Conservation (phyloP, 2,113 vertebrate species). For the Sakesphorus luctuosus region DNA sequence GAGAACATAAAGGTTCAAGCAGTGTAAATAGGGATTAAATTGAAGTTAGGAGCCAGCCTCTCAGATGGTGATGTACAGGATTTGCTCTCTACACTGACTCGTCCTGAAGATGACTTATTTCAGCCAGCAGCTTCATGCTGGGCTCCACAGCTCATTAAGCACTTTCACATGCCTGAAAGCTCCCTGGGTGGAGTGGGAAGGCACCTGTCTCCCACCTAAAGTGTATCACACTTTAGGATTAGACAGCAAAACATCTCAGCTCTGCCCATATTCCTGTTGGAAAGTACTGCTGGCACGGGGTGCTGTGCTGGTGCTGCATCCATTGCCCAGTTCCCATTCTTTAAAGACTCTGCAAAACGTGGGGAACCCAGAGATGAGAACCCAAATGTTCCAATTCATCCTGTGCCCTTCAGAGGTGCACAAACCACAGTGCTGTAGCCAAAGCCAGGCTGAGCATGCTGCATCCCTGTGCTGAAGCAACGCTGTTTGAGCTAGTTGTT, state of each 20-base stretch:
- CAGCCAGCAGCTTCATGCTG: background rate
- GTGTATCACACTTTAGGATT: background rate
- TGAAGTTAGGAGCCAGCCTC: constrained; percentile 5
- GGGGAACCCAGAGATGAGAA: background rate
- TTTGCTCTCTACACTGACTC: background rate
- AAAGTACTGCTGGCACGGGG: background rate
- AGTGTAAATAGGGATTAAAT: constrained; percentile 25
- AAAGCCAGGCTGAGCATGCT: background rate
- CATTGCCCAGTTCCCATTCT: background rate
- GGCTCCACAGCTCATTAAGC: background rate
- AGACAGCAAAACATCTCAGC: background rate
- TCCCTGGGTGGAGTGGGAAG: background rate
- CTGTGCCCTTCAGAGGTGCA: background rate
- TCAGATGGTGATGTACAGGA: background rate
- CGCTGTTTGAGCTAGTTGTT: fast-evolving
- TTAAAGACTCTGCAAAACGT: background rate
- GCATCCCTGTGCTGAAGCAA: background rate
- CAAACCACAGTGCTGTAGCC: background rate
- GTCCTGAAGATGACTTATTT: background rate
- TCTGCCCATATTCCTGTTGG: background rate
- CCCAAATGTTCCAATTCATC: background rate
- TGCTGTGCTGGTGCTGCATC: background rate
- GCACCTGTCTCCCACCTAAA: background rate
- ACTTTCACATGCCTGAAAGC: background rate
- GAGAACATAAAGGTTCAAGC: constrained; percentile 27